phyloP scores from a whole-genome alignment of 1,140 invertebrate species.

The Caenorhabditis briggsae region DNA sequence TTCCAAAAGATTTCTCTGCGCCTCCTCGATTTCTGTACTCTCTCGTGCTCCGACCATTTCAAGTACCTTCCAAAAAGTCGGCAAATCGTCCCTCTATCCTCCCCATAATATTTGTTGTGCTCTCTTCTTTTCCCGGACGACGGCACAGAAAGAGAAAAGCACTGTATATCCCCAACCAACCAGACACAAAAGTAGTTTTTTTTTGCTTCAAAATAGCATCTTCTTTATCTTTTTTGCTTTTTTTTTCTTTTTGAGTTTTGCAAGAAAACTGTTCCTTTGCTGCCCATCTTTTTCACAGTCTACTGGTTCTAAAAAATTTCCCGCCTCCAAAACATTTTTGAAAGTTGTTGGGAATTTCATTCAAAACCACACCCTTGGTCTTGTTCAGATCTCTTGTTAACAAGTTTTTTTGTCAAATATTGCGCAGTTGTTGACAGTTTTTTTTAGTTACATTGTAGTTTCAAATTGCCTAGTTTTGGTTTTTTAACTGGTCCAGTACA shows the following conservation, averaged over 20 bases:
- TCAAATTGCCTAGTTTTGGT: background rate
- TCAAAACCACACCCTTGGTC: background rate
- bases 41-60: background rate
- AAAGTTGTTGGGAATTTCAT: background rate
- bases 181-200: background rate
- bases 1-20: background rate
- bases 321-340: background rate
- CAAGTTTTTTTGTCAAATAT: constrained; percentile 2
- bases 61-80: background rate
- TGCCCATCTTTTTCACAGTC: constrained; percentile 1
- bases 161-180: background rate
- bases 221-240: background rate
- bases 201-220: background rate
- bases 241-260: background rate
- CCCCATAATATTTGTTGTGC: constrained; percentile 48
- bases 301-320: background rate
- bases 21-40: background rate
- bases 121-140: background rate
- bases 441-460: background rate
- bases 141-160: background rate
- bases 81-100: background rate
- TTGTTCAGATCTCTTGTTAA: background rate
- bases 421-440: background rate
- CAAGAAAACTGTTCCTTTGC: too few relatives aligned
- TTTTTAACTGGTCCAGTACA: background rate